phyloP scores from a whole-genome alignment of 2,113 vertebrate genomes.

The Cheilinus undulatus region DNA sequence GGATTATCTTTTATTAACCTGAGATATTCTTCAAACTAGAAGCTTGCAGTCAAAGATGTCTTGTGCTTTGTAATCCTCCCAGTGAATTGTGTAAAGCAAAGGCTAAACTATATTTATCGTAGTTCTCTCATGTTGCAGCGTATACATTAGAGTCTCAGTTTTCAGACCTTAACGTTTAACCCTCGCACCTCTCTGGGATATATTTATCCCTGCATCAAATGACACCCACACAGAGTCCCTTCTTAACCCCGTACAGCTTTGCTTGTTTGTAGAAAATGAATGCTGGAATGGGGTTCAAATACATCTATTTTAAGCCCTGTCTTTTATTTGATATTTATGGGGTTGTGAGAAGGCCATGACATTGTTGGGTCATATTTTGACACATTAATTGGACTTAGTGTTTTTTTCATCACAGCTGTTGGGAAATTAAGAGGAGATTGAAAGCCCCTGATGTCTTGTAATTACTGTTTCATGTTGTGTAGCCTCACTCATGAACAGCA shows the following conservation, averaged over 20 bases:
- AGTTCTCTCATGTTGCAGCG: constrained; percentile 45
- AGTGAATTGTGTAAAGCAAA: constrained; percentile 3
- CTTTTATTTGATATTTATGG: constrained; percentile 63
- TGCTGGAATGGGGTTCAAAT: constrained; percentile 14
- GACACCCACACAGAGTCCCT: constrained; percentile 13
- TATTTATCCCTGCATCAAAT: constrained; percentile 58
- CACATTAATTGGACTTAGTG: constrained; percentile 78
- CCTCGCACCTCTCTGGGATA: constrained; percentile 27
- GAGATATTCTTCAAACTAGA: not conserved
- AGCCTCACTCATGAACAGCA: constrained; percentile 73
- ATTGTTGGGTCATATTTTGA: constrained; percentile 76
- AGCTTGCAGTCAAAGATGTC: not conserved
- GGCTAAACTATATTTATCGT: constrained; percentile 48
- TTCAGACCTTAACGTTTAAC: constrained; percentile 28
- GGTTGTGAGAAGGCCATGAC: constrained; percentile 74
- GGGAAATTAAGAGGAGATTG: constrained; percentile 83
- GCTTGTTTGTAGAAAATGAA: constrained; percentile 44
- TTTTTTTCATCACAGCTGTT: constrained; percentile 78
- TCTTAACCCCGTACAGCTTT: constrained; percentile 7
- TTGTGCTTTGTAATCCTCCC: not conserved
- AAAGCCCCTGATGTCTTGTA: constrained; percentile 82
- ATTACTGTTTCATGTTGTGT: constrained; percentile 81
- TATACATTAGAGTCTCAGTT: constrained; percentile 20
- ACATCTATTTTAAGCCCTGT: constrained; percentile 25
- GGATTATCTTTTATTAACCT: not conserved